Evolutionary conservation across 2,113 vertebrate genomes (phyloP).

Genomic region (Vombatus ursinus): DNA sequence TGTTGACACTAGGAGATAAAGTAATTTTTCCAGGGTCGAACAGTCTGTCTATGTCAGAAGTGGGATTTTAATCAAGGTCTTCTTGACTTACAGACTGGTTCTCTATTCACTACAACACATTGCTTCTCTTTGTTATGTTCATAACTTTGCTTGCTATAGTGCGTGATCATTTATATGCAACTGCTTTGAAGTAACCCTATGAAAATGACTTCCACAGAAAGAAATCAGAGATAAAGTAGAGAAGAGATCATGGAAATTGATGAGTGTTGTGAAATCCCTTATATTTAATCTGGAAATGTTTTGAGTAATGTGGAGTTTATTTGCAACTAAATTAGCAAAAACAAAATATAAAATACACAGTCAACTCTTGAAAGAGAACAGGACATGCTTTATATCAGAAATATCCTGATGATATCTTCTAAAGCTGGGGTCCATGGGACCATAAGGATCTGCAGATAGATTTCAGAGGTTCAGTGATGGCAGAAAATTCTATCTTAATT

Average conservation of each 20-base stretch:
- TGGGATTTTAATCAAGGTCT: background rate
- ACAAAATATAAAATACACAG: background rate
- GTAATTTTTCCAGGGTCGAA: background rate
- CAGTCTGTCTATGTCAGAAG: background rate
- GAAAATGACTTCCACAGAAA: background rate
- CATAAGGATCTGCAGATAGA: background rate
- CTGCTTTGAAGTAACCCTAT: background rate
- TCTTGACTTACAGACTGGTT: background rate
- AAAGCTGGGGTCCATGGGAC: background rate
- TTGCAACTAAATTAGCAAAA: background rate
- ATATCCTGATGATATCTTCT: background rate
- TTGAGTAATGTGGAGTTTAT: constrained; percentile 26
- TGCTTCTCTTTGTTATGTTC: background rate
- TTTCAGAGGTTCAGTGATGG: background rate
- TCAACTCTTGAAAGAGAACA: background rate
- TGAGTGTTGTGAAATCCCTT: background rate
- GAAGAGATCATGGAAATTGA: background rate
- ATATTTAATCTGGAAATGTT: constrained; percentile 22
- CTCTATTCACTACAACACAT: background rate
- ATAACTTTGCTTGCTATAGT: background rate
- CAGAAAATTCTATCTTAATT: background rate
- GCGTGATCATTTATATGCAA: background rate
- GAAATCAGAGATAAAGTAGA: constrained; percentile 14
- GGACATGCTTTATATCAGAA: background rate
- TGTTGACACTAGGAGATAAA: background rate